Evolutionary conservation across 2,113 vertebrate species (phyloP), one percentile per base, ranked within the genome.

Genomic region (Percopsis transmontana): DNA sequence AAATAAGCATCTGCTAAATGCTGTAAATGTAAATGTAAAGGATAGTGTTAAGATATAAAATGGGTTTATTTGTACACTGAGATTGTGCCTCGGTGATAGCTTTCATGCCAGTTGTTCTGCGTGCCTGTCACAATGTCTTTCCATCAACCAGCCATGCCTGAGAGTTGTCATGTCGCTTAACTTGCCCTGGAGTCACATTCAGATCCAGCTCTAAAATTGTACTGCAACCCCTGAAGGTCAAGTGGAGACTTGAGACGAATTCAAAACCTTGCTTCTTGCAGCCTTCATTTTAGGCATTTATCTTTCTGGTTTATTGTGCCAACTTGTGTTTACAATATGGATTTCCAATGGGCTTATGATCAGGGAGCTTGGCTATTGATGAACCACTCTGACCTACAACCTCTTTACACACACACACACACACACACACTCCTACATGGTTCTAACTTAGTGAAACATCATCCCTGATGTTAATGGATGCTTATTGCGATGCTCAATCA

Each of bases 91-190:
- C 55, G 41, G n/a, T 18, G 38, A 59, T 75, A 67, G 66, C 73
- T 70, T 79, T 78, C 52, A 75, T 68, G 50, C 44, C 16, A 13
- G 66, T 23, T 33, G 44, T 70, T 66, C 61, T 60, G 53, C 53
- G 60, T 45, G 54, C 62, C 58, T 80, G 76, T 84, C 82, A 75
- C 64, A 45, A 45, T 38, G 63, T 76, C 58, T 81, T 42, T 47
- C 42, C 41, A 2, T 80, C 74, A 72, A 72, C 27, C 52, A 41
- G 23, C 66, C 16, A 65, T 23, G 19, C 23, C 40, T 20, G 48
- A 39, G 58, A 75, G 52, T 48, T 50, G 14, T 58, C 44, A 2
- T 39, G 51, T 56, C 52, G 62, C 61, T 45, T 72, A 57, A 61
- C 68, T 67, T 51, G 39, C 18, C 62, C 42, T 40, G 16, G 62